A percentile compares a stretch with the other conserved stretches of the same genome.
These are phyloP conservation scores for Drosophila navojoa DNA, from an alignment of 1,140 invertebrate species.

Conservation along the genomic window DNA sequence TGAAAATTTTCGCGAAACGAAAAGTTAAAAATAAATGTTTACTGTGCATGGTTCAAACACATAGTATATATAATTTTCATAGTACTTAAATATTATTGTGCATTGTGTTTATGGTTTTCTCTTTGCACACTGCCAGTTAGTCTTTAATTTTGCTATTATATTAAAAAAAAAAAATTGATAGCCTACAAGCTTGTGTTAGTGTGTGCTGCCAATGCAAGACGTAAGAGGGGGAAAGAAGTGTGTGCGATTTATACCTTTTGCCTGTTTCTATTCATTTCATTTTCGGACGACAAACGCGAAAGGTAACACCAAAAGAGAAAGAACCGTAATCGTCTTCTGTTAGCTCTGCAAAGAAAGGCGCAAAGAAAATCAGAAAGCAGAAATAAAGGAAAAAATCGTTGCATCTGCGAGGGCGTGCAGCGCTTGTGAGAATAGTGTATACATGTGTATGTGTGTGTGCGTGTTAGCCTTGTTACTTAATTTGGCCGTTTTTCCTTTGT, in stretches of 20 bases:
- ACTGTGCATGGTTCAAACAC: conserved; percentile 58
- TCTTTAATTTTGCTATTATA: conserved; percentile 53
- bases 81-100: conserved; percentile 39
- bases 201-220: conserved; percentile 36
- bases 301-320: conserved; percentile 63
- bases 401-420: conserved; percentile 37
- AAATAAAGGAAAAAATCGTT: conserved; percentile 32
- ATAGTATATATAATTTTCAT: conserved; percentile 27
- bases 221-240: conserved; percentile 28
- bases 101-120: conserved; percentile 35
- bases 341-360: conserved; percentile 44
- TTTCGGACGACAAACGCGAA: conserved; percentile 61
- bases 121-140: conserved; percentile 8
- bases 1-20: conserved; percentile 78
- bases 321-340: conserved; percentile 67
- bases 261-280: conserved; percentile 56
- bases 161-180: conserved; percentile 75
- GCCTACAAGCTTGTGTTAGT: conserved; percentile 50
- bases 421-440: conserved; percentile 1
- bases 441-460: conserved; percentile 1
- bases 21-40: conserved; percentile 82
- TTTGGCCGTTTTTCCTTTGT: conserved; percentile 41
- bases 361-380: conserved; percentile 38
- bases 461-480: conserved; percentile 47
- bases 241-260: conserved; percentile 51